These are phyloP conservation scores for Morpho achilles DNA, from an alignment of 2,888 invertebrate genomes.

Conservation along the genomic window DNA sequence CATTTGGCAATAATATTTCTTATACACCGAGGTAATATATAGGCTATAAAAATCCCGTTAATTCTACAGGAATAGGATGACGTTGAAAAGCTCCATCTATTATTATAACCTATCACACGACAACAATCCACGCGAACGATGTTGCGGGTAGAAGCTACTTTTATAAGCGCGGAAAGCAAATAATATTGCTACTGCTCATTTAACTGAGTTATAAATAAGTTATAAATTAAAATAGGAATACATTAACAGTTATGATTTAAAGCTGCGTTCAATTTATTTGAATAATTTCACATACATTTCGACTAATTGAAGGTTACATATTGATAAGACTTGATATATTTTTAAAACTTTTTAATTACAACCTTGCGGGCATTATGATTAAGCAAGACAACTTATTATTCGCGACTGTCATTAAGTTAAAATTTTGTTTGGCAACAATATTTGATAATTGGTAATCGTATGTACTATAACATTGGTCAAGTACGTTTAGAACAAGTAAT, in stretches of 20 bases:
- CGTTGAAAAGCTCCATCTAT: too few species aligned
- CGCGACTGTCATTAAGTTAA: slow-evolving; percentile 3
- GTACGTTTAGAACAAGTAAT: not conserved
- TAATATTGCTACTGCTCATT: too few species aligned
- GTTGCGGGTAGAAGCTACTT: too few species aligned
- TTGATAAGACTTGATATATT: slow-evolving; percentile 12
- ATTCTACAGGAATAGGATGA: too few species aligned
- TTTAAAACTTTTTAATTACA: slow-evolving; percentile 5
- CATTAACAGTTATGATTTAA: not conserved
- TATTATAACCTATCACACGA: too few species aligned
- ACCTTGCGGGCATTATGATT: slow-evolving; percentile 18
- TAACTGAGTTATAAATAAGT: too few species aligned
- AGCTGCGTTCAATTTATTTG: not conserved
- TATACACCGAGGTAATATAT: too few species aligned
- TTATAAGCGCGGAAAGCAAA: too few species aligned
- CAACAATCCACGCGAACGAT: too few species aligned
- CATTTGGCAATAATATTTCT: too few species aligned
- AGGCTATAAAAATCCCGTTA: too few species aligned
- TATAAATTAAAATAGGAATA: too few species aligned
- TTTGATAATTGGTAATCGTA: slow-evolving; percentile 1
- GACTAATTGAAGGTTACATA: slow-evolving; percentile 11
- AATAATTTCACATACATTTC: not conserved
- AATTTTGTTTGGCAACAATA: slow-evolving; percentile 6
- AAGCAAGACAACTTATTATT: slow-evolving; percentile 9
- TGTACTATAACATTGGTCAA: not conserved